These are phyloP conservation scores for Dynastes tityus DNA, from an alignment of 2,888 invertebrate genomes.

Conservation along the genomic window DNA sequence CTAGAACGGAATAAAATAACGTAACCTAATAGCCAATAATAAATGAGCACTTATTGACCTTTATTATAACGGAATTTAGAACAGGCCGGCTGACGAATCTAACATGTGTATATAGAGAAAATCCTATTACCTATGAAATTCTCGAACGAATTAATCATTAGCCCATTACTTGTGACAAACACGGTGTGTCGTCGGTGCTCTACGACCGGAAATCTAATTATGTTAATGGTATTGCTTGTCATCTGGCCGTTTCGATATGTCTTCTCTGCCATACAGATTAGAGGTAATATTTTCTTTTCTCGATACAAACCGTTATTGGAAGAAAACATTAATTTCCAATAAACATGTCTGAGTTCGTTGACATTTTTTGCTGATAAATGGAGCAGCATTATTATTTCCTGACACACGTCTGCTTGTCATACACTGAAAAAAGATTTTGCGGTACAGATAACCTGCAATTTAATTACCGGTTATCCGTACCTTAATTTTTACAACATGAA, in stretches of 20 bases:
- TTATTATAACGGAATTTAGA: constrained; percentile 35
- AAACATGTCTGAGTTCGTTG: background rate
- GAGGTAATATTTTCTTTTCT: background rate
- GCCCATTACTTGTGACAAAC: constrained; percentile 32
- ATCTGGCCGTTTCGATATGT: constrained; percentile 31
- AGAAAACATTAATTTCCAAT: constrained; percentile 22
- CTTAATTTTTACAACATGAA: no score
- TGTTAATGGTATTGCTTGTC: constrained; percentile 35
- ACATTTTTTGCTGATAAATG: no score
- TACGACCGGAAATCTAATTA: constrained; percentile 27
- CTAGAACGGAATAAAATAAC: constrained; percentile 28
- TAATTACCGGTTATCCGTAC: no score
- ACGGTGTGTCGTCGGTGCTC: background rate
- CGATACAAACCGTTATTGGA: constrained; percentile 14
- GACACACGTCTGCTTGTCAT: no score
- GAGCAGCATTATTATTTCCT: no score
- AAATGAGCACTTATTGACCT: constrained; percentile 30
- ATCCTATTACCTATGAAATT: constrained; percentile 14
- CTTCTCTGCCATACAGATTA: background rate
- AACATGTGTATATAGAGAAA: background rate
- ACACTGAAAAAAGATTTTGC: no score
- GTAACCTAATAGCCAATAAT: constrained; percentile 16
- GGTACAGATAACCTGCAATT: no score
- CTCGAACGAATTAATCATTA: constrained; percentile 36
- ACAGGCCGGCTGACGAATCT: background rate